A percentile compares a stretch with the other conserved stretches of the same genome.
phyloP scores from a whole-genome alignment of 2,888 invertebrate genomes.

The Eustalomyia histrio region DNA sequence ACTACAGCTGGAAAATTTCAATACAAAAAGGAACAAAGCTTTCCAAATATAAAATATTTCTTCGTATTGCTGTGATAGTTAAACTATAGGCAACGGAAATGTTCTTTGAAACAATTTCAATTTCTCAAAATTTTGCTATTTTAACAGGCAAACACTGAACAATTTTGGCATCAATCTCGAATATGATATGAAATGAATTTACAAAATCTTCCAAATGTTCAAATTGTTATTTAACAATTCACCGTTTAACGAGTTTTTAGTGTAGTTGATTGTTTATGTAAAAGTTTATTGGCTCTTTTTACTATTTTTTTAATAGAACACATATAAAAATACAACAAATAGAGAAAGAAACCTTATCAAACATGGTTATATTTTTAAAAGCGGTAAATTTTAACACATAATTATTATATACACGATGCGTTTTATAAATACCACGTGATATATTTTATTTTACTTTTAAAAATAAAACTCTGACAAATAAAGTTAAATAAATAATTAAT shows the following conservation, averaged over 20 bases:
- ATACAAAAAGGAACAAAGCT: no score
- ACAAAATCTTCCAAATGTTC: no score
- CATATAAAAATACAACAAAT: background rate
- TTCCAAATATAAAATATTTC: no score
- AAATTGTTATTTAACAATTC: no score
- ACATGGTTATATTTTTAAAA: conserved; percentile 10
- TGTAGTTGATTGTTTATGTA: conserved; percentile 5
- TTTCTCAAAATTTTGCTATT: no score
- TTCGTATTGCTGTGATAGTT: no score
- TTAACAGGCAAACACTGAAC: no score
- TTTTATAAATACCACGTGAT: conserved; percentile 19
- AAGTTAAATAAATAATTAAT: background rate
- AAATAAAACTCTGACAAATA: background rate
- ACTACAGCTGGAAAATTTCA: no score
- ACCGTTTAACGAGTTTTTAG: background rate
- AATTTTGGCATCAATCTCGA: no score
- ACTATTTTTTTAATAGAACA: background rate
- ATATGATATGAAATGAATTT: no score
- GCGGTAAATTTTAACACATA: background rate
- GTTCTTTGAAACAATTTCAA: no score
- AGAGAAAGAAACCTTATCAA: conserved; percentile 16
- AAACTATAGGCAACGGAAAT: no score
- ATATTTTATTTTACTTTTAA: background rate
- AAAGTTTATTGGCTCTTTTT: conserved; percentile 1
- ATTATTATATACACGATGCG: background rate